Base-by-base conservation (phyloP, 2,113 vertebrate species). In the Ictidomys tridecemlineatus region DNA sequence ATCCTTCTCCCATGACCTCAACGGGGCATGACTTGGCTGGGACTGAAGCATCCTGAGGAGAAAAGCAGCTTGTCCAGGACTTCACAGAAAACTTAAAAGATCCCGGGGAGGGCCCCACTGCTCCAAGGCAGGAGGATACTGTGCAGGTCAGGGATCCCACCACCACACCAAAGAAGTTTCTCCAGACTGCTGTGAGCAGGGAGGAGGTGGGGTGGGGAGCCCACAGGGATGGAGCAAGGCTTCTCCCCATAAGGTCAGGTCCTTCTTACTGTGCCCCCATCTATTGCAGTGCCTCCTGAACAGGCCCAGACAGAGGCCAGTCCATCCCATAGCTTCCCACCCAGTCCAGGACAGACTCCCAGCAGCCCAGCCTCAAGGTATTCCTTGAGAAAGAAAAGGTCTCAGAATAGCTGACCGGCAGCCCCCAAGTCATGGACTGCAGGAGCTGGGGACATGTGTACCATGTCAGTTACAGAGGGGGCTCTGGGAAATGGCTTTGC, bases 21-120 rank as follows among this genome's bases (percentile, higher is more conserved):
- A 4, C 0, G 8, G 79, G 92, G 80, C 83, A 88, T 63, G 93
- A 83, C 93, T 97, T 97, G 95, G 89, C 85, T 92, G 96, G 82
- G 74, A 82, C 12, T 28, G 11, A 28, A 70, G 83, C 86, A 94
- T 82, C 63, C 28, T 72, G 89, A 89, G 78, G 70, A 74, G 94
- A 83, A 93, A 82, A 95, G 79, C 82, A 93, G 56, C 61, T 86
- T 67, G 32, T 48, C 53, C 18, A 7, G 79, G 69, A 61, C 42
- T 28, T 96, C 69, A n/a, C 8, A 58, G 82, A 78, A 94, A 73
- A 74, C 8, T 26, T 61, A 34, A 39, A n/a, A 58, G 72, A 82
- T 45, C 51, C 39, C 22, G 20, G 16, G 3, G 1, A 51, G 53
- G 58, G 30, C 73, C 85, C 24, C 22, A 1, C 3, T 1, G 20